Evolutionary conservation across 2,797 vertebrate species (phyloP).

Genomic region (Selene dorsalis): DNA sequence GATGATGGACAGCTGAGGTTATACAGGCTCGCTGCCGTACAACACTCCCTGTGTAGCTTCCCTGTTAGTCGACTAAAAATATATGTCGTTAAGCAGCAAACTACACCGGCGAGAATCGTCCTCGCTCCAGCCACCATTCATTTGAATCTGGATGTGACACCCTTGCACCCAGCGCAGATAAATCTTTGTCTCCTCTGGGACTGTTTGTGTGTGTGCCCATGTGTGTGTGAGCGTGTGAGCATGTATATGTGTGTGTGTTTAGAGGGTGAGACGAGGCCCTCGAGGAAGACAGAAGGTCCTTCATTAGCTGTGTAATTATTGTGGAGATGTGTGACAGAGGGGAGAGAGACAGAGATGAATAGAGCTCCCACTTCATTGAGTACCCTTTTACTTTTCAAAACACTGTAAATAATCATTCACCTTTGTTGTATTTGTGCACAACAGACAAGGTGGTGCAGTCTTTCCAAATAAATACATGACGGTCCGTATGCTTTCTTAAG

Average conservation of each 20-base stretch:
- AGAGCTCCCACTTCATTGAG: constrained; percentile 5
- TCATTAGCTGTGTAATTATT: constrained; percentile 66
- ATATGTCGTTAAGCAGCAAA: constrained; percentile 9
- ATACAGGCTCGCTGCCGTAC: neutral
- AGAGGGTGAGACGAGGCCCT: constrained; percentile 31
- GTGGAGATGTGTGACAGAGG: constrained; percentile 50
- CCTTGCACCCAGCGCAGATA: constrained; percentile 18
- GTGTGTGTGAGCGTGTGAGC: constrained; percentile 11
- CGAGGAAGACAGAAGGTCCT: constrained; percentile 42
- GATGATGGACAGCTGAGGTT: constrained; percentile 14
- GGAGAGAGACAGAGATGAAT: constrained; percentile 33
- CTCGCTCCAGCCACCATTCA: constrained; percentile 6
- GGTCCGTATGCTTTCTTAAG: neutral
- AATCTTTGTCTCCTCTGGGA: constrained; percentile 37
- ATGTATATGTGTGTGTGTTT: constrained; percentile 1
- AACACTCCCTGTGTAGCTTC: neutral
- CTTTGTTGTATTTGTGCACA: neutral
- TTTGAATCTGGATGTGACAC: constrained; percentile 38
- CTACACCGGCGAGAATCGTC: constrained; percentile 4
- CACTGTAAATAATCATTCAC: constrained; percentile 7
- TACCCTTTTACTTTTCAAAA: constrained; percentile 14
- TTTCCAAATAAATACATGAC: neutral
- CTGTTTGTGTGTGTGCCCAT: constrained; percentile 5
- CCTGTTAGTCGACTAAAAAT: constrained; percentile 2
- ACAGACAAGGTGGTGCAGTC: no score